A percentile compares a stretch with the other conserved stretches of the same genome.
These are phyloP conservation scores for Bellardia pandia DNA, from an alignment of 2,888 invertebrate genomes.

Conservation along the genomic window DNA sequence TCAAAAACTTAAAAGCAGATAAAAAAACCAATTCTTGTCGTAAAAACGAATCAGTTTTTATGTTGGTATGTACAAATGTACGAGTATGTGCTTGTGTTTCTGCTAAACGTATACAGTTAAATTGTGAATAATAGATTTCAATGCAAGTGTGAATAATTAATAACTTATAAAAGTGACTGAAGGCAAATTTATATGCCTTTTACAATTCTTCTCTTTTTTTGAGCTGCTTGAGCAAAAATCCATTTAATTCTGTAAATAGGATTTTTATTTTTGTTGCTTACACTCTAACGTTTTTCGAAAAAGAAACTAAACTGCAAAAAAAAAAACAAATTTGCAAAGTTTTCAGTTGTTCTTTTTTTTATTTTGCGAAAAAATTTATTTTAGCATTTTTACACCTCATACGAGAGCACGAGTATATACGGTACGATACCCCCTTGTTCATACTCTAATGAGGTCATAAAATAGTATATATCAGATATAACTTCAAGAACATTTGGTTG, in stretches of 20 bases:
- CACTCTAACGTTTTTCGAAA: background rate
- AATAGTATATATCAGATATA: slow-evolving; percentile 55
- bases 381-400: slow-evolving; percentile 52
- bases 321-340: slow-evolving; percentile 26
- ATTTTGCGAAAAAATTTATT: slow-evolving; percentile 6
- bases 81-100: no score
- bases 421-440: slow-evolving; percentile 12
- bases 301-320: slow-evolving; percentile 14
- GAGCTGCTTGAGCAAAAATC: slow-evolving; percentile 33
- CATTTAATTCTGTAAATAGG: slow-evolving; percentile 25
- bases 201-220: background rate
- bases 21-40: background rate
- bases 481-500: slow-evolving; percentile 51
- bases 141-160: slow-evolving; percentile 50
- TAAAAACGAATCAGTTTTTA: slow-evolving; percentile 2
- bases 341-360: slow-evolving; percentile 47
- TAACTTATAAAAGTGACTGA: slow-evolving; percentile 15
- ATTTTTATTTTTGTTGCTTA: slow-evolving; percentile 7
- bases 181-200: slow-evolving; percentile 7
- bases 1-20: slow-evolving; percentile 21
- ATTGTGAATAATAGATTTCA: slow-evolving; percentile 21
- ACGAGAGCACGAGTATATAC: background rate
- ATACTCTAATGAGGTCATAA: slow-evolving; percentile 67
- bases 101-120: background rate
- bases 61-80: no score